phyloP scores from a whole-genome alignment of 1,140 invertebrate species.

The Daktulosphaira vitifoliae region DNA sequence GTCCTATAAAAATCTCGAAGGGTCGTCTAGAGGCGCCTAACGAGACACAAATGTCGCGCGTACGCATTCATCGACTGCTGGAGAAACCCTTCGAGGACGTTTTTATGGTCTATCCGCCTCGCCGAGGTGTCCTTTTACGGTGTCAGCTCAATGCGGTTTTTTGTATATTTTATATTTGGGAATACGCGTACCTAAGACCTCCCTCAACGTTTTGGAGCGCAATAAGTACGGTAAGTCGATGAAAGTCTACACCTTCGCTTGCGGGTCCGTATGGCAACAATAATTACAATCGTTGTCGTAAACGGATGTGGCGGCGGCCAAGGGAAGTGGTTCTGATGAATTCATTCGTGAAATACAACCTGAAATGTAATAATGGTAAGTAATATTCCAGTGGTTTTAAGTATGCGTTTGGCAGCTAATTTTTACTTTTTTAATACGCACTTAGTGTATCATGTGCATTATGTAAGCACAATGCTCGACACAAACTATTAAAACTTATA shows the following conservation, averaged over 20 bases:
- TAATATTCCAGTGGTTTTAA: no score
- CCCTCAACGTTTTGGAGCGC: background rate
- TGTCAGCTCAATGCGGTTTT: background rate
- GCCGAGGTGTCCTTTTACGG: constrained; percentile 15
- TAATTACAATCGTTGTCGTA: constrained; percentile 1
- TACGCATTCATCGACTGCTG: background rate
- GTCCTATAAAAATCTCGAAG: constrained; percentile 8
- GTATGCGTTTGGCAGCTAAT: no score
- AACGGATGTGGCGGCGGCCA: background rate
- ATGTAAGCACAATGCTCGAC: no score
- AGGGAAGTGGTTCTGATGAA: no score
- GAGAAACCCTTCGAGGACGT: constrained; percentile 12
- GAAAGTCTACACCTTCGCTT: constrained; percentile 4
- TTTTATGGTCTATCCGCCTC: background rate
- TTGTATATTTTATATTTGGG: background rate
- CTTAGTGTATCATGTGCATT: no score
- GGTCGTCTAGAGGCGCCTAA: constrained; percentile 5
- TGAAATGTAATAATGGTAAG: no score
- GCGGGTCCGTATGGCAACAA: no score
- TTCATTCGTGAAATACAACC: no score
- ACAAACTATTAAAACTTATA: no score
- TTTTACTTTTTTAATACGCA: no score
- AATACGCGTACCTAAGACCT: background rate
- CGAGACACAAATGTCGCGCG: constrained; percentile 19
- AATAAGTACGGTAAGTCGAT: no score